phyloP scores from a whole-genome alignment of 2,888 invertebrate genomes.

The Zhuqinia jingwanae region DNA sequence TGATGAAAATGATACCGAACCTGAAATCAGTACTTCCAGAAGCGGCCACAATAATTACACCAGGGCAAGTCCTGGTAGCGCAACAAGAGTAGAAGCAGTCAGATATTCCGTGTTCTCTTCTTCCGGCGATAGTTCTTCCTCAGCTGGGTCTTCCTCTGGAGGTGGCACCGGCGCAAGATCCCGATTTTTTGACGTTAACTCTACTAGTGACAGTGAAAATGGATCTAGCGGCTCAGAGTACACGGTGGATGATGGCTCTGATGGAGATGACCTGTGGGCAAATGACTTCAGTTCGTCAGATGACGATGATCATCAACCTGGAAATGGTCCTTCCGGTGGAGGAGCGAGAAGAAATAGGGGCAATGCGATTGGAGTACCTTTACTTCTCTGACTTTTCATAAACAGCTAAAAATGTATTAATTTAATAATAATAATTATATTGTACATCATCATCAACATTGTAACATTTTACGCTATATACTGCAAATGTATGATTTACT shows the following conservation, averaged over 20 bases:
- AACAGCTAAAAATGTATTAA: conserved; percentile 1
- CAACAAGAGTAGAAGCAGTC: neutral
- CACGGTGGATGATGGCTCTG: conserved; percentile 64
- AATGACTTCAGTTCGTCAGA: conserved; percentile 65
- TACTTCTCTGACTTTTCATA: conserved; percentile 58
- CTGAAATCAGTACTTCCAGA: conserved; percentile 36
- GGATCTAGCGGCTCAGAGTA: conserved; percentile 66
- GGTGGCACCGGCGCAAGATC: neutral
- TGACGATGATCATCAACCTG: conserved; percentile 49
- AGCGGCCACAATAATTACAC: neutral
- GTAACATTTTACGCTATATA: conserved; percentile 9
- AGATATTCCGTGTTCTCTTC: conserved; percentile 31
- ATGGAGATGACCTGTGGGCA: conserved; percentile 60
- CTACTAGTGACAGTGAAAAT: conserved; percentile 49
- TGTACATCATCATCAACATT: conserved; percentile 13
- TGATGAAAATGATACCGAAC: conserved; percentile 63
- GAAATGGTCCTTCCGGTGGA: conserved; percentile 12
- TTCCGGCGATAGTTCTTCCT: conserved; percentile 41
- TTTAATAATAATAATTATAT: neutral
- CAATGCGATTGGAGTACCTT: conserved; percentile 62
- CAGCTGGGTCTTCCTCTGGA: conserved; percentile 22
- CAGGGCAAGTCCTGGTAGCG: neutral
- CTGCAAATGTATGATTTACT: conserved; percentile 9
- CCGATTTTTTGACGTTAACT: conserved; percentile 2
- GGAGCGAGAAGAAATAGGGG: conserved; percentile 54